Conservation (phyloP, 2,888 invertebrate genomes). For the Amphimallon solstitiale region DNA sequence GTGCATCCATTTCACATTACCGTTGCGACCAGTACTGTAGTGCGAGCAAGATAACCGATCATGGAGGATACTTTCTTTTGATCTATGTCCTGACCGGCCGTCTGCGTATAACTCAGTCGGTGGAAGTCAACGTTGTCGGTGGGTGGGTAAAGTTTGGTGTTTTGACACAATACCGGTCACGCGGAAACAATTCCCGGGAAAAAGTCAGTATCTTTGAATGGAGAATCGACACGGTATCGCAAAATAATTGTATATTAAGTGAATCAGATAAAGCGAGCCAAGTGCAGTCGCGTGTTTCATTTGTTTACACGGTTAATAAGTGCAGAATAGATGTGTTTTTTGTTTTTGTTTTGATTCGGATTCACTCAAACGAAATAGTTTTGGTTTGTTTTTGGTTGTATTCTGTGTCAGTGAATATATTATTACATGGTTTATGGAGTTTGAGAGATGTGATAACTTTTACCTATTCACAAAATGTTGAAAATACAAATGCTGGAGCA, state of each 20-base stretch:
- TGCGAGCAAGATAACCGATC: constrained; percentile 39
- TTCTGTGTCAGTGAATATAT: neutral
- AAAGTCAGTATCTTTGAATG: neutral
- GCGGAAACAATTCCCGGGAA: constrained; percentile 7
- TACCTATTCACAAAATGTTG: constrained; percentile 67
- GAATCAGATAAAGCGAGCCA: constrained; percentile 2
- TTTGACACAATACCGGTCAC: constrained; percentile 6
- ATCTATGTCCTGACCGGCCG: constrained; percentile 33
- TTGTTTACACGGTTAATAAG: constrained; percentile 27
- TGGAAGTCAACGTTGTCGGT: constrained; percentile 33
- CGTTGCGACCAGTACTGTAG: constrained; percentile 3
- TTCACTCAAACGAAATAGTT: neutral
- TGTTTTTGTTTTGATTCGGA: constrained; percentile 11
- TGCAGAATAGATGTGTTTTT: neutral
- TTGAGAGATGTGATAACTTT: constrained; percentile 16
- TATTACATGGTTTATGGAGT: neutral
- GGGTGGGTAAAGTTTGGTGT: constrained; percentile 12
- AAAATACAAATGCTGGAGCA: constrained; percentile 83
- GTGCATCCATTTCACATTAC: constrained; percentile 5
- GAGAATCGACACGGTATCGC: neutral
- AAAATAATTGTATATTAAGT: neutral
- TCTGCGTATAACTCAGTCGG: constrained; percentile 29
- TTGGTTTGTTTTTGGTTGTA: neutral
- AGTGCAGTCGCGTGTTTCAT: constrained; percentile 16
- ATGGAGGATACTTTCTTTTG: constrained; percentile 52